Base-by-base conservation (phyloP, 2,888 invertebrate species). In the Fabriciana adippe region DNA sequence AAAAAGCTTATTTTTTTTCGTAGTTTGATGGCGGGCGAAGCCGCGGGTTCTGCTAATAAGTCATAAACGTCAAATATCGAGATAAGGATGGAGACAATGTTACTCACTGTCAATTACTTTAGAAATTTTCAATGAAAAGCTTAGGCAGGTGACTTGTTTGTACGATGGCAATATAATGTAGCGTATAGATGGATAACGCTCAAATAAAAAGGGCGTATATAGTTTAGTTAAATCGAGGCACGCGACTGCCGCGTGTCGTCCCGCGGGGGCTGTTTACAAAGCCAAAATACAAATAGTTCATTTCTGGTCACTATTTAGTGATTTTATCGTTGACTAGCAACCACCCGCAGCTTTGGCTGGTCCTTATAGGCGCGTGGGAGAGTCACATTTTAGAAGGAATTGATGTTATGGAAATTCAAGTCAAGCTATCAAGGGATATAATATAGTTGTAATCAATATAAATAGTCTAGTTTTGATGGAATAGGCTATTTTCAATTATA, bases 161-260 rank as follows among this genome's bases (percentile, higher is more conserved):
- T 70, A 57, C 26, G 51, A 18, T 64, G 54, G 63, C 65, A 68
- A 66, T 66, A 60, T 69, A 66, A 71, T 69, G 67, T 64, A 64
- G 16, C 62, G 53, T 47, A 71, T 50, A 64, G 66, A 64, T 56
- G 71, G 69, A 65, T 72, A 63, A 62, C 67, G 71, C 59, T 67
- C 55, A 72, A 72, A 71, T 67, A 64, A 64, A 71, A 72, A 68
- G 74, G 72, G 74, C 71, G 71, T 69, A 64, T 68, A 70, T 67
- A 68, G 70, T 74, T 77, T 75, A 70, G 74, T 75, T 79, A 80
- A 81, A 79, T 74, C 75, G 72, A 16, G 77, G 48, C 81, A 78
- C 81, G 78, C 70, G 80, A 3, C 75, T 2, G 73, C 6, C 79
- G 72, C 75, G 75, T 74, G 79, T 14, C 66, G 21, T 53, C 55